phyloP scores from a whole-genome alignment of 2,888 invertebrate species.

The Hirtodrosophila trivittata region DNA sequence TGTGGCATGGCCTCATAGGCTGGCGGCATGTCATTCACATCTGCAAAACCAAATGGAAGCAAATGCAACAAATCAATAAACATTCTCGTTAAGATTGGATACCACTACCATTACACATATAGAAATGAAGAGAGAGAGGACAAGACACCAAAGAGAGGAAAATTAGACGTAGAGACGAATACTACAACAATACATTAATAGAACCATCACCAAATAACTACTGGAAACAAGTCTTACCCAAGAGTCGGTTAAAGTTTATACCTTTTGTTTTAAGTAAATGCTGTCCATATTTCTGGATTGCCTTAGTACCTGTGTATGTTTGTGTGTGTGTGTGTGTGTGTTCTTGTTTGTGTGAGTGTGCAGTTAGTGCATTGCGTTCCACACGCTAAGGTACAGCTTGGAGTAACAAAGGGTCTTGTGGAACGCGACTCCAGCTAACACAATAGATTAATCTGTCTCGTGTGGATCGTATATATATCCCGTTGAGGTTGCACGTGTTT shows the following conservation, averaged over 20 bases:
- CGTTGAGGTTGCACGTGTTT: too few relatives aligned
- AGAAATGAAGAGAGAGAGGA: not conserved
- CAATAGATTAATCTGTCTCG: too few relatives aligned
- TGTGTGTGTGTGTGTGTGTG: conserved; percentile 10
- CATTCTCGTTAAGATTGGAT: not conserved
- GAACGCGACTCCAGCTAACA: too few relatives aligned
- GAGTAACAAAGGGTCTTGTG: too few relatives aligned
- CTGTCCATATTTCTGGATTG: conserved; percentile 26
- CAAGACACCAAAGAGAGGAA: not conserved
- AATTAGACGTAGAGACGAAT: conserved; percentile 1
- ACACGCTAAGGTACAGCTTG: too few relatives aligned
- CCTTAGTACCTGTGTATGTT: conserved; percentile 8
- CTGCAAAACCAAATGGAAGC: conserved; percentile 16
- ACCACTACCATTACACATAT: conserved; percentile 1
- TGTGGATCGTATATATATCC: too few relatives aligned
- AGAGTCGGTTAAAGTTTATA: conserved; percentile 12
- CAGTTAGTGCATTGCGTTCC: not conserved
- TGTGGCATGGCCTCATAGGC: conserved; percentile 50
- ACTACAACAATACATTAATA: not conserved
- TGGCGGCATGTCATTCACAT: conserved; percentile 58
- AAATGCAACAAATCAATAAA: not conserved
- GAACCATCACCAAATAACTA: conserved; percentile 20
- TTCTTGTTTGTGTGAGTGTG: conserved; percentile 6
- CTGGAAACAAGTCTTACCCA: not conserved
- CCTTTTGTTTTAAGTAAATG: conserved; percentile 25